These are phyloP conservation scores for Pelusios castaneus DNA, from an alignment of 2,113 vertebrate species.

Conservation along the genomic window DNA sequence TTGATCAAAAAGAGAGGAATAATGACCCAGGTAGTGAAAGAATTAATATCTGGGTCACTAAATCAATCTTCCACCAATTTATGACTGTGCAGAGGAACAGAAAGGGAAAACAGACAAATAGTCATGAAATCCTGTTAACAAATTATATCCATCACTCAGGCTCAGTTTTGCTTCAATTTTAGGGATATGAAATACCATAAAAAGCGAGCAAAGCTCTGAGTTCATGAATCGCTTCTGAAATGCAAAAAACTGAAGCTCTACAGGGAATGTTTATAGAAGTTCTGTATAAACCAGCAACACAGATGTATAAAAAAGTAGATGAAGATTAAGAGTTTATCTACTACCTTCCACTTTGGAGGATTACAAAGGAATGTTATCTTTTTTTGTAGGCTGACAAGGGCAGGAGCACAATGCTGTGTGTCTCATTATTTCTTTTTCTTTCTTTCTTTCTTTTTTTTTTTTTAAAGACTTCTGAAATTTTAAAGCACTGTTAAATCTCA, in stretches of 20 bases:
- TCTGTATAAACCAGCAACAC: constrained; percentile 10
- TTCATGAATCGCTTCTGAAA: constrained; percentile 62
- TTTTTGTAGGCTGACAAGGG: background rate
- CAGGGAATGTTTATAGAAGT: constrained; percentile 32
- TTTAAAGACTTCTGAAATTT: constrained; percentile 7
- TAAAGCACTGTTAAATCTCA: constrained; percentile 19
- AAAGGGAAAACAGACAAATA: constrained; percentile 48
- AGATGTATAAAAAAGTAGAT: constrained; percentile 10
- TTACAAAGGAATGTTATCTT: background rate
- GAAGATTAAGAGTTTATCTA: constrained; percentile 15
- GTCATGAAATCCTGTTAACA: constrained; percentile 44
- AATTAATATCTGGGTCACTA: constrained; percentile 27
- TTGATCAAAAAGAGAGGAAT: constrained; percentile 41
- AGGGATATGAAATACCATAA: constrained; percentile 26
- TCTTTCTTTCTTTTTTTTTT: too few species aligned
- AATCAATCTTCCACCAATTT: constrained; percentile 52
- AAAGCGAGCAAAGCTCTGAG: background rate
- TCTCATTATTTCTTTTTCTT: accelerated
- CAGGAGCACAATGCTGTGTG: background rate
- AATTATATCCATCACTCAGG: constrained; percentile 39
- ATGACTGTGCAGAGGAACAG: constrained; percentile 35
- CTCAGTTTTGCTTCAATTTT: constrained; percentile 29
- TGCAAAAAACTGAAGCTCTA: constrained; percentile 38
- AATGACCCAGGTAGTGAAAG: constrained; percentile 15
- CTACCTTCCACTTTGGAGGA: background rate